Percentiles rank a stretch among this genome's conserved stretches.
These are phyloP conservation scores for Zaprionus lineosus DNA, from an alignment of 2,888 invertebrate genomes.

Conservation along the genomic window DNA sequence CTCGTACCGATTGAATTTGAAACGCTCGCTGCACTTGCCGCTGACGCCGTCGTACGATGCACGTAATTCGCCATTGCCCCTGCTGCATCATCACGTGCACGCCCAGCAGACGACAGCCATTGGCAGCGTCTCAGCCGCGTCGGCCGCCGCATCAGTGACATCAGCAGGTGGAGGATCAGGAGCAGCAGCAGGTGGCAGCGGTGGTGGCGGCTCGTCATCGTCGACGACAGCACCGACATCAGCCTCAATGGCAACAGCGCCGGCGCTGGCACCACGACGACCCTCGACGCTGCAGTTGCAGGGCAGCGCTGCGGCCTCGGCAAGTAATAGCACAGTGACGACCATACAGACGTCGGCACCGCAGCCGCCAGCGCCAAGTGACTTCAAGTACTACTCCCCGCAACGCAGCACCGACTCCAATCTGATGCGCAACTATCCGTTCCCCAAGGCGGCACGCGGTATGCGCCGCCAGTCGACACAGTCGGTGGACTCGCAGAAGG, in stretches of 20 bases:
- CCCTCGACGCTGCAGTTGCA: slow-evolving; percentile 78
- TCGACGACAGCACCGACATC: slow-evolving; percentile 66
- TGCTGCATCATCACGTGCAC: slow-evolving; percentile 80
- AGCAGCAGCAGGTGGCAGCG: slow-evolving; percentile 21
- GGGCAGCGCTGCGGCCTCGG: slow-evolving; percentile 61
- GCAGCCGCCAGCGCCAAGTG: slow-evolving; percentile 81
- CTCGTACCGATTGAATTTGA: slow-evolving; percentile 80
- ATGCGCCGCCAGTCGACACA: slow-evolving; percentile 82
- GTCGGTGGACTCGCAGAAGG: slow-evolving; percentile 82
- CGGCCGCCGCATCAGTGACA: slow-evolving; percentile 35
- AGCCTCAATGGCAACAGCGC: slow-evolving; percentile 50
- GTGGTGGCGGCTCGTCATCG: slow-evolving; percentile 55
- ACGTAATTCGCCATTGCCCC: slow-evolving; percentile 81
- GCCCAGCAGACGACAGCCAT: slow-evolving; percentile 67
- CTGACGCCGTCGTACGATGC: slow-evolving; percentile 82
- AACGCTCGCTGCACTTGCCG: slow-evolving; percentile 81
- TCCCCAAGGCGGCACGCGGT: slow-evolving; percentile 81
- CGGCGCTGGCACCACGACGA: slow-evolving; percentile 68
- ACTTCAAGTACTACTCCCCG: slow-evolving; percentile 83
- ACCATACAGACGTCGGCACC: slow-evolving; percentile 80
- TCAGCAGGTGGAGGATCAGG: neutral
- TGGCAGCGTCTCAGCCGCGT: slow-evolving; percentile 67
- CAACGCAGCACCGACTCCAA: slow-evolving; percentile 80
- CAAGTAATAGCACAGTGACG: slow-evolving; percentile 74
- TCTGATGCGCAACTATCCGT: slow-evolving; percentile 81